Base-by-base conservation (phyloP, 1,140 invertebrate genomes). In the Lepidurus arcticus region DNA sequence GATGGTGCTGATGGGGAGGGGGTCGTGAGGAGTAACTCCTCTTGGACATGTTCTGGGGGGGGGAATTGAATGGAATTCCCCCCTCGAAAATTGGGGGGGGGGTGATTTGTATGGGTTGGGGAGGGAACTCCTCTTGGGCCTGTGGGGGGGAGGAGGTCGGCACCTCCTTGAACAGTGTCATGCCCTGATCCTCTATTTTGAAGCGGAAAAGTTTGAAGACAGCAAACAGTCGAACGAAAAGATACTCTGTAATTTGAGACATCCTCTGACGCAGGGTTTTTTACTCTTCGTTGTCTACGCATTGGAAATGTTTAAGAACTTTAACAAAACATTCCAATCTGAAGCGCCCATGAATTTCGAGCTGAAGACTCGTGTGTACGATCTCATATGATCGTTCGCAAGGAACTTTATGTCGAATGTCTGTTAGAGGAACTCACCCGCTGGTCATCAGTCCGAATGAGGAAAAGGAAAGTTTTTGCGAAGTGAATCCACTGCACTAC, bases 171-270 rank as follows among this genome's bases (percentile, higher is more conserved):
- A 47, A 16, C 45, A 47, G 16, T 2, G 45, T 47, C 45, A 47
- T 1, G 45, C 45, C 45, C 45, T 47, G 16, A 47, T 47, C 45
- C 45, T 47, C 16, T 47, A 47, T 47, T 47, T 47, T 2, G 45
- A 47, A 47, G 45, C 45, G 45, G 1, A 47, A 16, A 47, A 45
- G 45, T 47, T 47, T 16, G 45, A 47, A 16, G 16, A 5, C 4
- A 47, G 45, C 45, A 47, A 47, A 47, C 45, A 47, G 45, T 47
- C 45, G 45, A 47, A 47, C 45, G 45, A 47, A 45, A 45, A 45
- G 44, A 9, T 45, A 45, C 44, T 45, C 44, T 9, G 44, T 13
- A 45, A 45, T 45, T 47, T 47, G 45, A 47, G 16, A 47, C 45
- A 47, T 47, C 45, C 45, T 47, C 45, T 47, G 9, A 47, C 45